phyloP scores from a whole-genome alignment of 1,140 invertebrate genomes.

The Aphis gossypii region DNA sequence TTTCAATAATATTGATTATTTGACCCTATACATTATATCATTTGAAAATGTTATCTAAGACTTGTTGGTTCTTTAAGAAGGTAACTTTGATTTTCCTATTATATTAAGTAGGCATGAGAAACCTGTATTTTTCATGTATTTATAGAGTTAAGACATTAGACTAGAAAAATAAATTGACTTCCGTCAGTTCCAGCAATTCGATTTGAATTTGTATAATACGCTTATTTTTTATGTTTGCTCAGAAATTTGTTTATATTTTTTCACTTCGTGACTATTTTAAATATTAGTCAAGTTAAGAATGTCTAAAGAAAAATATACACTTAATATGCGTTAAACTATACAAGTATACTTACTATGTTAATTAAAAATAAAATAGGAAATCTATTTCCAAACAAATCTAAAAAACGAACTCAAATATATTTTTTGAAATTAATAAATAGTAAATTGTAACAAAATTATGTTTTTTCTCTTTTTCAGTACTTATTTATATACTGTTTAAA shows the following conservation, averaged over 20 bases:
- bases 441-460: background rate
- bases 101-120: background rate
- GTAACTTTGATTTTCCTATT: background rate
- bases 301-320: background rate
- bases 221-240: background rate
- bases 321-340: no score
- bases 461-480: background rate
- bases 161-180: background rate
- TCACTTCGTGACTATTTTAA: background rate
- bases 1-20: background rate
- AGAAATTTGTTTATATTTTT: background rate
- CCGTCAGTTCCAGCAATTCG: background rate
- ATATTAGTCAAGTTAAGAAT: background rate
- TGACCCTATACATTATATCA: background rate
- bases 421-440: background rate
- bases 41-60: background rate
- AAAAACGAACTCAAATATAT: background rate
- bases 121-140: background rate
- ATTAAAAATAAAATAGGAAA: background rate
- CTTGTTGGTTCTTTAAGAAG: background rate
- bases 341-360: background rate
- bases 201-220: background rate
- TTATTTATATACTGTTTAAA: background rate
- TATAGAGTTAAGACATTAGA: background rate
- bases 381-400: background rate